Evolutionary conservation across 2,888 invertebrate genomes (phyloP), one percentile per base, ranked within the genome.

Genomic region (Aproaerema taeniolella): DNA sequence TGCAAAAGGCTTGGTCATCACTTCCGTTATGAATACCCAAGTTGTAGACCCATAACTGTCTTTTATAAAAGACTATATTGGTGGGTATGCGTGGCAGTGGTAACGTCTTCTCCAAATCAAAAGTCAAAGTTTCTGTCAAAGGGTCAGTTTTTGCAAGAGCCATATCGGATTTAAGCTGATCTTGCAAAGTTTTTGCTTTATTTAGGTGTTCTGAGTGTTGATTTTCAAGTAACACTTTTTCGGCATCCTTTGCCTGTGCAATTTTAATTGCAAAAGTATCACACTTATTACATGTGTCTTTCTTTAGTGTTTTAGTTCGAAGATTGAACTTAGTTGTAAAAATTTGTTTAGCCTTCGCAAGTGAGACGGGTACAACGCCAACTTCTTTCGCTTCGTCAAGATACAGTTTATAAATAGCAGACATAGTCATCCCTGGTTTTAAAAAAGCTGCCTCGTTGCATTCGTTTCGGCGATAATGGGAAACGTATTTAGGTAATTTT

Each of bases 41-140:
- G 9, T 33, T 33, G 11, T 33, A 33, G n/a, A 33, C 2, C 17
- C 11, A 10, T 10, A 33, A 11, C n/a, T 33, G 33, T 2, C 33
- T 4, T 20, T 33, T 33, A 6, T 40, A 10, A 30, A 20, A 11
- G 20, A 10, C 25, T 14, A 32, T 24, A 38, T 32, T 15, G 15
- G 32, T 28, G 25, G 15, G 10, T 10, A 31, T 15, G 10, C 28
- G 5, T 4, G n/a, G 14, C 2, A 33, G 20, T 7, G 16, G 20
- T 2, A 20, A 9, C n/a, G 33, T 33, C 12, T 33, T 33, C n/a
- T 33, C 20, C 8, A 20, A 20, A 20, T 20, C 20, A 20, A 20
- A 20, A 4, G 20, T 20, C 8, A 20, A 8, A 6, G 20, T 20
- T 8, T 20, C 20, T 20, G 8, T 20, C 8, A 6, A 4, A 20